A percentile compares a stretch with the other conserved stretches of the same genome.
Conservation (phyloP, 2,113 vertebrate species). For the Upupa epops region DNA sequence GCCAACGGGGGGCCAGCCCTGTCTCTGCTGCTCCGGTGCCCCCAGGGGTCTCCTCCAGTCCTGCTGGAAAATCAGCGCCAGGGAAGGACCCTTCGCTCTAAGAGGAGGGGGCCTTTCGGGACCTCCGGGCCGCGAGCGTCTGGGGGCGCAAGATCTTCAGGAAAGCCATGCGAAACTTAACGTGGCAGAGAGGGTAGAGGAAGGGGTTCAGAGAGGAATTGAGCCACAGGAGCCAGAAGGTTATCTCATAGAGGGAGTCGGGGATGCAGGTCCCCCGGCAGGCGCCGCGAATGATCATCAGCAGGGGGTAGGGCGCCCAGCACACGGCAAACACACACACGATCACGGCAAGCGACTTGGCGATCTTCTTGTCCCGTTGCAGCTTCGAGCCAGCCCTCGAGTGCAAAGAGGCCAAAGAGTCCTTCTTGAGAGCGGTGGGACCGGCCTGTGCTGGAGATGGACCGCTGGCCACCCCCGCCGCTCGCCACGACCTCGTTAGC, state of each 20-base stretch:
- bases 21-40: no score
- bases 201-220: constrained; percentile 87
- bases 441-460: not conserved
- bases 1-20: no score
- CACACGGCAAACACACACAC: constrained; percentile 82
- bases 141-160: constrained; percentile 47
- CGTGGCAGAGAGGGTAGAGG: constrained; percentile 85
- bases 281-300: constrained; percentile 78
- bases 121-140: not conserved
- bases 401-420: not conserved
- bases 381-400: constrained; percentile 3
- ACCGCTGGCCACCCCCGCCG: not conserved
- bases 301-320: constrained; percentile 85
- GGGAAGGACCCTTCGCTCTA: no score
- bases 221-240: constrained; percentile 88
- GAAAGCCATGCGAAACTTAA: constrained; percentile 80
- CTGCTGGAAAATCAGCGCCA: no score
- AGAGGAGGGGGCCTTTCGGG: no score
- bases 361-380: constrained; percentile 78
- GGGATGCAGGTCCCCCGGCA: constrained; percentile 62
- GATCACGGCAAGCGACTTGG: constrained; percentile 83
- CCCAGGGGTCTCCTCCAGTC: no score
- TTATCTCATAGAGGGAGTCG: constrained; percentile 75
- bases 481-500: not conserved
- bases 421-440: not conserved